Evolutionary conservation across 2,888 invertebrate species (phyloP).

Genomic region (Sphaerophoria rueppellii): DNA sequence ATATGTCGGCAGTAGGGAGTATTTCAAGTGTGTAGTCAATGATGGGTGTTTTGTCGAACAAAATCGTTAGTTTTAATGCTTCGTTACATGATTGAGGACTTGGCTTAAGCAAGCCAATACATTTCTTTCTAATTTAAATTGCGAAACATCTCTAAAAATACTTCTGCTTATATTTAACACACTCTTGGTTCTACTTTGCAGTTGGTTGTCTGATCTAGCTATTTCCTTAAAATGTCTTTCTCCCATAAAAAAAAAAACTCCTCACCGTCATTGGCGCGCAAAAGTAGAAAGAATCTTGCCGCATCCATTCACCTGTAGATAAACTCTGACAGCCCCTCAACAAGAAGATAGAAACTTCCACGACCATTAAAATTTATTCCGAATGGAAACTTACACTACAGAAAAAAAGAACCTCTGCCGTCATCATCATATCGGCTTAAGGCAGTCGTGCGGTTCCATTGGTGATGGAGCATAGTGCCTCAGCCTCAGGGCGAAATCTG

Average conservation of each 20-base stretch:
- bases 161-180: too few species aligned
- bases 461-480: background rate
- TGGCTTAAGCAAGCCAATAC: too few species aligned
- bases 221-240: too few species aligned
- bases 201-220: too few species aligned
- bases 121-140: too few species aligned
- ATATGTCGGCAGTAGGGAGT: too few species aligned
- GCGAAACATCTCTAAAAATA: too few species aligned
- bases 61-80: too few species aligned
- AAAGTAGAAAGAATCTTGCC: constrained; percentile 49
- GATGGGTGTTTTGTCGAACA: too few species aligned
- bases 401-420: constrained; percentile 28
- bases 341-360: constrained; percentile 47
- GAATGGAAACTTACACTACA: constrained; percentile 42
- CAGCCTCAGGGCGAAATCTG: constrained; percentile 63
- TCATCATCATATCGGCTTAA: background rate
- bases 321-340: constrained; percentile 21
- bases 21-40: too few species aligned
- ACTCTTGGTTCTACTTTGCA: too few species aligned
- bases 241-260: constrained; percentile 34
- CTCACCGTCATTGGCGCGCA: background rate
- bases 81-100: too few species aligned
- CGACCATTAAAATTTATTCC: constrained; percentile 54
- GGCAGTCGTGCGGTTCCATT: constrained; percentile 25
- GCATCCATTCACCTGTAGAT: constrained; percentile 48